Percentiles rank a stretch among this genome's conserved stretches.
Evolutionary conservation across 1,140 invertebrate genomes (phyloP).

Genomic region (Caerostris darwini): DNA sequence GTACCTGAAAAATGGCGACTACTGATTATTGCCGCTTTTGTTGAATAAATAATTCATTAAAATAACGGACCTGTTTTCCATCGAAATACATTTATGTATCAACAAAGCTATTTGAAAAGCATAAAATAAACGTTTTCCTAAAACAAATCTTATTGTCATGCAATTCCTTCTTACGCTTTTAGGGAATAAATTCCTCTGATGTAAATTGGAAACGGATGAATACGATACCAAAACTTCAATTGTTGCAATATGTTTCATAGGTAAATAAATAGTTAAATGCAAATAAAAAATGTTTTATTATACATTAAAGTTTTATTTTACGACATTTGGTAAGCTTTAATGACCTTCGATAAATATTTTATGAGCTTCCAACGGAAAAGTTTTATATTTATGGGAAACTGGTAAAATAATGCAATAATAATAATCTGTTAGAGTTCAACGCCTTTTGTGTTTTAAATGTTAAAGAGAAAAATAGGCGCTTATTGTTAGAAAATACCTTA

Average conservation of each 20-base stretch:
- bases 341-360: background rate
- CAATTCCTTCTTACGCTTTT: background rate
- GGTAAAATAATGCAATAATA: background rate
- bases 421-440: too few relatives aligned
- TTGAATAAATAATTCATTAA: too few relatives aligned
- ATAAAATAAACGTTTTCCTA: background rate
- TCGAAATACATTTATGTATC: background rate
- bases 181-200: background rate
- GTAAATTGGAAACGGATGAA: background rate
- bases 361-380: background rate
- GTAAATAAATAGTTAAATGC: background rate
- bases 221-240: background rate
- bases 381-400: background rate
- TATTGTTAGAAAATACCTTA: too few relatives aligned
- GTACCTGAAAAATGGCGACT: too few relatives aligned
- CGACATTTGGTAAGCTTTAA: background rate
- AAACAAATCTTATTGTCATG: background rate
- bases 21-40: too few relatives aligned
- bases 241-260: background rate
- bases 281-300: background rate
- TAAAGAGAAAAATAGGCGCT: too few relatives aligned
- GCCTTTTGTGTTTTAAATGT: too few relatives aligned
- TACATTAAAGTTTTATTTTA: background rate
- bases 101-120: background rate
- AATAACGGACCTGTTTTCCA: background rate